A percentile compares a stretch with the other conserved stretches of the same genome.
phyloP scores from a whole-genome alignment of 1,140 invertebrate species.

The Temnothorax nylanderi region DNA sequence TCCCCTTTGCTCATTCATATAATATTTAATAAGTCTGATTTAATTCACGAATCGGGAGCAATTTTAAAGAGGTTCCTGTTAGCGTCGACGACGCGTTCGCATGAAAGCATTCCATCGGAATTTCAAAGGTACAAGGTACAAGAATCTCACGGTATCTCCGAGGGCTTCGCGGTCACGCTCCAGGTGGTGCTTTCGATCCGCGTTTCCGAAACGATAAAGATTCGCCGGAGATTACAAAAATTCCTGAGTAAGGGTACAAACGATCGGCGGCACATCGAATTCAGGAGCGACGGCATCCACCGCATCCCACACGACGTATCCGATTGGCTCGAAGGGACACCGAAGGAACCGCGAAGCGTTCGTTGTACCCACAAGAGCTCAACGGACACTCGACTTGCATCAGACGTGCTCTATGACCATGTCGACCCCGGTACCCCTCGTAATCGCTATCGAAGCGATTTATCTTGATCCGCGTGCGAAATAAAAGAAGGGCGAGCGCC shows the following conservation, averaged over 20 bases:
- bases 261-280: constrained; percentile 44
- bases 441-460: constrained; percentile 73
- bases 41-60: constrained; percentile 43
- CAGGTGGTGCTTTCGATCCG: constrained; percentile 46
- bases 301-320: not conserved
- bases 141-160: constrained; percentile 17
- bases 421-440: constrained; percentile 67
- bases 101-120: constrained; percentile 42
- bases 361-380: constrained; percentile 29
- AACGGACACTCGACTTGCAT: constrained; percentile 60
- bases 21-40: constrained; percentile 57
- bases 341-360: constrained; percentile 24
- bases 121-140: constrained; percentile 31
- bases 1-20: constrained; percentile 29
- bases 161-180: constrained; percentile 40
- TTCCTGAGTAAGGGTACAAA: constrained; percentile 17
- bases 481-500: constrained; percentile 32
- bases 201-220: constrained; percentile 57
- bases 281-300: constrained; percentile 9
- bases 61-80: constrained; percentile 49
- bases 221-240: constrained; percentile 62
- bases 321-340: constrained; percentile 46
- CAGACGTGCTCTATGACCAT: constrained; percentile 70
- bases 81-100: constrained; percentile 19
- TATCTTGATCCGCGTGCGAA: constrained; percentile 64